Base-by-base conservation (phyloP, 2,113 vertebrate genomes). In the Chunga burmeisteri region DNA sequence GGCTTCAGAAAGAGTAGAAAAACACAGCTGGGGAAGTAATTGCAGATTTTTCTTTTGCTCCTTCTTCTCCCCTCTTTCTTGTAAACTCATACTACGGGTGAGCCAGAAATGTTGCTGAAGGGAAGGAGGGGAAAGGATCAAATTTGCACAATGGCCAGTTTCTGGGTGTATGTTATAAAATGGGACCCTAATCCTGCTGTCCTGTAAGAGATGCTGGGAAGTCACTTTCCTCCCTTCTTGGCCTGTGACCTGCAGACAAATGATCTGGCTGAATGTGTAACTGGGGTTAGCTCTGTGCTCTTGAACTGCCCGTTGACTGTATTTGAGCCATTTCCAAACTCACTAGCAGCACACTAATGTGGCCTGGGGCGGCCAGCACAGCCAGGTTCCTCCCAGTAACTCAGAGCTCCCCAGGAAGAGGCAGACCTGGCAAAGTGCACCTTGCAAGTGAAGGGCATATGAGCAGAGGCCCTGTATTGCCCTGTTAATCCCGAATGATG, bases 401-500 rank as follows among this genome's bases (percentile, higher is more conserved):
- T 74, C 55, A 16, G 36, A 61, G 16, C 68, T 77, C 40, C 36
- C 18, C 23, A 49, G 55, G 27, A 46, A 50, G 55, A 44, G 18
- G n/a, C 58, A 52, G 70, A n/a, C 30, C 36, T 3, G 19, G 36
- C 66, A 72, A n/a, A 55, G 58, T 1, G 5, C 25, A 22, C 21
- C 34, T 14, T 56, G 74, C 34, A 30, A 78, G 30, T 6, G 3
- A n/a, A 74, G 63, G 42, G 18, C 10, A 0, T 0, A 1, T 3
- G 30, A 94, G 34, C 74, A 70, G 63, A 50, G 46, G 34, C 20
- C 25, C 34, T 56, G 15, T 19, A 16, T 36, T 56, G 52, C 47
- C 38, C 52, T 32, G 36, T 34, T 49, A n/a, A 38, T 38, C 90
- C 74, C 10, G 20, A 88, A 38, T 0, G 1, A 40, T 46, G 81